Evolutionary conservation across 92 coral and sea anemone species (phyloP), one percentile per base, ranked within the genome.

Genomic region (Porites divaricata): DNA sequence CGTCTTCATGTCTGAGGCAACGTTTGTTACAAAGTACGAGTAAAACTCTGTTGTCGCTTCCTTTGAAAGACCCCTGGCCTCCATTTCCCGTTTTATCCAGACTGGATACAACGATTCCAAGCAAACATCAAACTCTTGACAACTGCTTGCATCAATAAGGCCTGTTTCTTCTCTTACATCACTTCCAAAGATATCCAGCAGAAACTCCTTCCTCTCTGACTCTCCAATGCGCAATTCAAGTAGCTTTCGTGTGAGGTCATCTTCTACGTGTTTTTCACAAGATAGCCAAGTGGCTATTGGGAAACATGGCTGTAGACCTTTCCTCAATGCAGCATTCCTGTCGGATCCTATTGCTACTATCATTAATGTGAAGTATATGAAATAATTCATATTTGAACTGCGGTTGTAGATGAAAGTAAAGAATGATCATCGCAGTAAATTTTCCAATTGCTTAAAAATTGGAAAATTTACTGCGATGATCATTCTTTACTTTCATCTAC

Each of bases 201-300:
- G 9, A 21, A 81, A 28, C 59, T 74, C 54, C 24, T 63, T 4
- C 63, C 63, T 74, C 58, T 13, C 52, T 6, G 65, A 81, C 15
- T 13, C 58, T 0, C 28, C 41, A 1, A 81, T 16, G 0, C 87
- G 87, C 25, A 87, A 23, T 35, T 75, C 78, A 0, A 20, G 1
- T 79, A 81, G 23, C 45, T 81, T 87, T 12, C 83, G 1, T 20
- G 16, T 63, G 19, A 87, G 25, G 68, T 77, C 72, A 70, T 85
- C 89, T 51, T 85, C 89, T 8, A 20, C 68, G 75, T 85, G 89
- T 51, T 85, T 75, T 58, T 85, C 76, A 22, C 88, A 85, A 4
- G 52, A 16, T 17, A 48, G 52, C 13, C 35, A 9, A 9, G 12
- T 9, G 58, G 58, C 58, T 9, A 53, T 13, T 9, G 58, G 58